phyloP scores from a whole-genome alignment of 2,797 vertebrate species.

The Paedocypris micromegethes region DNA sequence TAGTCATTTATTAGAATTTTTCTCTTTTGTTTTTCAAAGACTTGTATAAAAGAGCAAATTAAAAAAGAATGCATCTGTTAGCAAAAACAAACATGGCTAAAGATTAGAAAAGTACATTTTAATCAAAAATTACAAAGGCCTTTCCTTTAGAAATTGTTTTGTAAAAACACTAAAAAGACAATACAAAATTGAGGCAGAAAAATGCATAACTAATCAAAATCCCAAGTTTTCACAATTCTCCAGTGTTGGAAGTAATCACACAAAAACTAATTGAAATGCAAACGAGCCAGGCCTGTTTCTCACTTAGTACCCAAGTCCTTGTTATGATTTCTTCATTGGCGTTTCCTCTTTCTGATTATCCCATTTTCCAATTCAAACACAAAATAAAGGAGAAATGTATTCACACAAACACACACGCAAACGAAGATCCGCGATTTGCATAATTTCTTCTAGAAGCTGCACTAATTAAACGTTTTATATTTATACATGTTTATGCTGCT shows the following conservation, averaged over 20 bases:
- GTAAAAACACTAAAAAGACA: neutral
- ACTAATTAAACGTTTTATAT: neutral
- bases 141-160: neutral
- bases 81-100: too few species aligned
- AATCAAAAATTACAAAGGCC: too few species aligned
- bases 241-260: slow-evolving; percentile 21
- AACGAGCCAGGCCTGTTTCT: slow-evolving; percentile 42
- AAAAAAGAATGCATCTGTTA: too few species aligned
- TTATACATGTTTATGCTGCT: slow-evolving; percentile 1
- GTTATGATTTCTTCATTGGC: slow-evolving; percentile 10
- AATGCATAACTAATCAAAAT: neutral
- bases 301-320: slow-evolving; percentile 18
- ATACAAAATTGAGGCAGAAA: neutral
- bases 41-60: too few species aligned
- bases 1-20: too few species aligned
- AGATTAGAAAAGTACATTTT: too few species aligned
- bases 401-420: neutral
- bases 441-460: neutral
- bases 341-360: slow-evolving; percentile 14
- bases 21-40: too few species aligned
- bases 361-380: slow-evolving; percentile 17
- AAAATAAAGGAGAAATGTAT: slow-evolving; percentile 2
- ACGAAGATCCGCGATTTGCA: neutral
- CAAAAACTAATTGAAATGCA: slow-evolving; percentile 56
- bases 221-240: slow-evolving; percentile 10